Evolutionary conservation across 2,888 invertebrate genomes (phyloP), one percentile per base, ranked within the genome.

Genomic region (Hedychridium roseum): DNA sequence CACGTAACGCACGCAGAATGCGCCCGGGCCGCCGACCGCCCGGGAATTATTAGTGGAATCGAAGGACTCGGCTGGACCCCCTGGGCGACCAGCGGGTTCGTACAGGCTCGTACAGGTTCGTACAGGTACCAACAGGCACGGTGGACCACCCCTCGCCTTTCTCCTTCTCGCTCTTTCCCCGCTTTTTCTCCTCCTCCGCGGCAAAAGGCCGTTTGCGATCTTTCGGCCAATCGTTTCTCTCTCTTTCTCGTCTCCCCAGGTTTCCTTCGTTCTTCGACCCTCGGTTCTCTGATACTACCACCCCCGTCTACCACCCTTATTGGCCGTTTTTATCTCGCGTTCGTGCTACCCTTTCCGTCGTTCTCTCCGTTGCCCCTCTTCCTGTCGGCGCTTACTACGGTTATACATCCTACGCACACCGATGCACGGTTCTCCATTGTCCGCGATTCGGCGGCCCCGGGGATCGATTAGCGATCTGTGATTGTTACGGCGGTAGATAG

Each of bases 1-100:
- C 74, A 74, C 74, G 74, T 74, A 74, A 75, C 60, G 72, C 70
- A 69, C 66, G 66, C 73, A 72, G 73, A 75, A 74, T 74, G 73
- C 61, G 64, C 57, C 55, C 50, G 64, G 67, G 54, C 46, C 47
- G 52, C 50, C 55, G 56, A 56, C 56, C 47, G 58, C 45, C 44
- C 41, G 61, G 68, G 65, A 70, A 73, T 71, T 71, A 75, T 75
- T 75, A 67, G 70, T 63, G 62, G 63, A 68, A 67, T 64, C 63
- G 60, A 49, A 59, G 56, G 60, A 54, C 55, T 46, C 51, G 48
- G 46, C 32, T 41, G 31, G 60, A 60, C 59, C 59, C 57, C 61
- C 58, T 54, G 34, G 55, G 50, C 32, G 35, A 12, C 9, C 44
- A 40, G 31, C 40, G 57, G 52, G 45, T 55, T 58, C 60, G 54